Evolutionary conservation across 2,888 invertebrate genomes (phyloP).

Genomic region (Lasioglossum pauxillum): DNA sequence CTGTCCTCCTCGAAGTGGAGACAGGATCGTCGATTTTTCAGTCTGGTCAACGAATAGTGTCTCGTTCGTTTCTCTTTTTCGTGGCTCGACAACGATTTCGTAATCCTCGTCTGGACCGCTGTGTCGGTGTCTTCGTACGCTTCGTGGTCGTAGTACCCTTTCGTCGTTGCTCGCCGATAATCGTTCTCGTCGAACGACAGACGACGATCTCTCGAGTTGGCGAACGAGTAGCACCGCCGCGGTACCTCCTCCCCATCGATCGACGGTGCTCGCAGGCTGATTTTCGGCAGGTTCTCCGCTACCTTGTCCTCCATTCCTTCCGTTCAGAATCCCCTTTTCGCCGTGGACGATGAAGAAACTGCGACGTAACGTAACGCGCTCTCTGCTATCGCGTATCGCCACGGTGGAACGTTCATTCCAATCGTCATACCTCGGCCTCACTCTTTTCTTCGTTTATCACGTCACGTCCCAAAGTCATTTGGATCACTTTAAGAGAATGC

Average conservation of each 20-base stretch:
- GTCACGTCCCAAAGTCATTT: conserved; percentile 65
- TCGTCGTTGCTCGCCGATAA: conserved; percentile 2
- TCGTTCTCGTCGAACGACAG: conserved; percentile 38
- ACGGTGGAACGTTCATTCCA: conserved; percentile 63
- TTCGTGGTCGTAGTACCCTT: not conserved
- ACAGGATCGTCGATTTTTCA: conserved; percentile 33
- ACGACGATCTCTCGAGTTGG: conserved; percentile 37
- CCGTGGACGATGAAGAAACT: conserved; percentile 39
- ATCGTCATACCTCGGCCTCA: conserved; percentile 58
- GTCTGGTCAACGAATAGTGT: conserved; percentile 72
- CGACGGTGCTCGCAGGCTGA: conserved; percentile 14
- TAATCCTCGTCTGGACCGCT: conserved; percentile 21
- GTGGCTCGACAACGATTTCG: conserved; percentile 32
- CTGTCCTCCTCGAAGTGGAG: conserved; percentile 21
- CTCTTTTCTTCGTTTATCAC: conserved; percentile 65
- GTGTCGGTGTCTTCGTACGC: conserved; percentile 27
- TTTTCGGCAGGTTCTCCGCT: conserved; percentile 5
- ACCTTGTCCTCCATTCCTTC: conserved; percentile 26
- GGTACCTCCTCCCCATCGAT: not conserved
- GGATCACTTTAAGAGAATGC: conserved; percentile 61
- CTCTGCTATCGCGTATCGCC: conserved; percentile 58
- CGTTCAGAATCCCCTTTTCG: conserved; percentile 10
- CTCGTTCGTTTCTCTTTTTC: conserved; percentile 58
- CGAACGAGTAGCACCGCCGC: conserved; percentile 30
- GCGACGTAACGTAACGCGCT: conserved; percentile 55